A percentile compares a stretch with the other conserved stretches of the same genome.
These are phyloP conservation scores for Propithecus deckenii DNA, from an alignment of 2,797 vertebrate genomes.

Conservation along the genomic window DNA sequence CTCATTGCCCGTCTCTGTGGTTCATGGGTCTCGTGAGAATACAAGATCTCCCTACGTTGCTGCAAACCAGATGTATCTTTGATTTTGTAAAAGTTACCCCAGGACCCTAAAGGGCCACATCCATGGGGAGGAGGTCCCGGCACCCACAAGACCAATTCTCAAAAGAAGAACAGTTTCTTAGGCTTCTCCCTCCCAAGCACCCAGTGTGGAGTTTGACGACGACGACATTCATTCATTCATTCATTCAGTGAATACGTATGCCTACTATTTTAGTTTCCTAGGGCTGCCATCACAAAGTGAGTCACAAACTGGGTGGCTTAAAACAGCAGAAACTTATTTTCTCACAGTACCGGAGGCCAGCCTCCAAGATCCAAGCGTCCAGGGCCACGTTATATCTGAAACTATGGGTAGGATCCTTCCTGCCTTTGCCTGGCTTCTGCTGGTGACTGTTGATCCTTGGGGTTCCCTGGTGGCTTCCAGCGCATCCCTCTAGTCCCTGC, in stretches of 20 bases:
- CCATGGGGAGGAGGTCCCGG: not conserved
- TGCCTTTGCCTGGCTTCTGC: not conserved
- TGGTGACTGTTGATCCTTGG: not conserved
- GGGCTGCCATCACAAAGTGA: not conserved
- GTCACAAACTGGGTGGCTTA: not conserved
- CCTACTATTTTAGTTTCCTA: not conserved
- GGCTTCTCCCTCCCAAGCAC: not conserved
- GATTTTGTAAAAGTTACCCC: not conserved
- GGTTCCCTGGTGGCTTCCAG: no score
- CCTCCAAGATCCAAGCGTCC: not conserved
- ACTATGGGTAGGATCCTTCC: not conserved
- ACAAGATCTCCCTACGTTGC: not conserved
- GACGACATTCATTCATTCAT: not conserved
- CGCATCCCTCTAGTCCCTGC: fast-evolving
- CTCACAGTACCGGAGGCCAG: not conserved
- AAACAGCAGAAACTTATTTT: not conserved
- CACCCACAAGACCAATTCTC: not conserved
- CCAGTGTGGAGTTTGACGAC: not conserved
- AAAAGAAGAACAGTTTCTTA: not conserved
- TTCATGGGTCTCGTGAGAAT: not conserved
- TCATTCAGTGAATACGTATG: fast-evolving
- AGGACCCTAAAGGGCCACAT: not conserved
- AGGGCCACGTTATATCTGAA: fast-evolving
- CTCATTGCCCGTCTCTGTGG: not conserved
- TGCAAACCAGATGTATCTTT: not conserved